Evolutionary conservation across 1,140 invertebrate species (phyloP).

Genomic region (Scaptomyza graminum): DNA sequence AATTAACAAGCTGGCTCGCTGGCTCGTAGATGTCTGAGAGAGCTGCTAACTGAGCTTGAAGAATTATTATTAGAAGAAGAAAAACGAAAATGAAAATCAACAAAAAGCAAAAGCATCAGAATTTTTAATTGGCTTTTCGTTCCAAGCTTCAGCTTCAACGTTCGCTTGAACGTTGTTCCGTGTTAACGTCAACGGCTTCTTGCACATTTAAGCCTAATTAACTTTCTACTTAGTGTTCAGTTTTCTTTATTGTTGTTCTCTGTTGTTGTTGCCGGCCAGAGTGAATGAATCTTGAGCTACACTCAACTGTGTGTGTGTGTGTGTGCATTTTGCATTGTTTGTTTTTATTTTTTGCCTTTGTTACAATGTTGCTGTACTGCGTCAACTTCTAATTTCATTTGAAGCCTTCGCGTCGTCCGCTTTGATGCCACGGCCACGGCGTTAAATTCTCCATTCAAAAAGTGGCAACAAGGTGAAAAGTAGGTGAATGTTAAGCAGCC

Average conservation of each 20-base stretch:
- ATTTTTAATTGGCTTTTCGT: slow-evolving; percentile 78
- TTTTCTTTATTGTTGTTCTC: slow-evolving; percentile 34
- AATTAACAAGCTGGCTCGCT: slow-evolving; percentile 61
- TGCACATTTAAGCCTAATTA: slow-evolving; percentile 81
- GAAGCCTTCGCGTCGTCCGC: slow-evolving; percentile 61
- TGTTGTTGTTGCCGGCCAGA: slow-evolving; percentile 5
- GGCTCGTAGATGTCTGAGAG: not conserved
- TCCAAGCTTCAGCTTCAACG: slow-evolving; percentile 15
- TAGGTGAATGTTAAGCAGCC: slow-evolving; percentile 69
- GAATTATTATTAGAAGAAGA: slow-evolving; percentile 42
- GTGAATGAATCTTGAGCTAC: slow-evolving; percentile 36
- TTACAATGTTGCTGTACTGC: slow-evolving; percentile 51
- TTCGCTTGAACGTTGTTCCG: no score
- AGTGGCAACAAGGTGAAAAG: slow-evolving; percentile 74
- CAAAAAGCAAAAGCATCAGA: slow-evolving; percentile 57
- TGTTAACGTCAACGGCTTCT: slow-evolving; percentile 36
- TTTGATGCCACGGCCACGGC: slow-evolving; percentile 75
- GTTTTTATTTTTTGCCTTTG: slow-evolving; percentile 22
- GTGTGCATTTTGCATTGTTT: slow-evolving; percentile 68
- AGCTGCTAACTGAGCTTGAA: slow-evolving; percentile 7
- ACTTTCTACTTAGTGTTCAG: slow-evolving; percentile 75
- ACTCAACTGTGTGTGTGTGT: slow-evolving; percentile 21
- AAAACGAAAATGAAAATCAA: not conserved
- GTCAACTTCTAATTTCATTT: slow-evolving; percentile 80
- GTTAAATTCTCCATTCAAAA: slow-evolving; percentile 58